These are phyloP conservation scores for Volucella inflata DNA, from an alignment of 2,888 invertebrate species.

Conservation along the genomic window DNA sequence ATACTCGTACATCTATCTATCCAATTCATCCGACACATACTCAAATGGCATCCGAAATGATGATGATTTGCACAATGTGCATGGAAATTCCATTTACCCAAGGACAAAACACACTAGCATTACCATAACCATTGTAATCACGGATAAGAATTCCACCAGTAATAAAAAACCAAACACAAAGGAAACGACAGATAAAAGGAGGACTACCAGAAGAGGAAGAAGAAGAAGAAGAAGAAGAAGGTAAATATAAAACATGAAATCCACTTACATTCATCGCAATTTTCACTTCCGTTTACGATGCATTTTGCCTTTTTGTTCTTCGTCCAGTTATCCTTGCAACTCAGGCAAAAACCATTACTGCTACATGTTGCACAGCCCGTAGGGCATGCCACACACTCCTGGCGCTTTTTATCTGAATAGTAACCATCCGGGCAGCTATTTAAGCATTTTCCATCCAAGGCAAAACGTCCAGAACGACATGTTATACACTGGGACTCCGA, in stretches of 20 bases:
- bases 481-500: slow-evolving; percentile 91
- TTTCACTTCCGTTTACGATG: slow-evolving; percentile 88
- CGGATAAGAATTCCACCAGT: slow-evolving; percentile 34
- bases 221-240: slow-evolving; percentile 39
- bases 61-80: slow-evolving; percentile 68
- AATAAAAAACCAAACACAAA: background rate
- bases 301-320: slow-evolving; percentile 91
- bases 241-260: slow-evolving; percentile 76
- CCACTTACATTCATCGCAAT: slow-evolving; percentile 87
- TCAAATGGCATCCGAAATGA: slow-evolving; percentile 36
- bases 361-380: slow-evolving; percentile 91
- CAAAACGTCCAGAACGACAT: slow-evolving; percentile 89
- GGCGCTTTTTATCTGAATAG: slow-evolving; percentile 90
- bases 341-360: slow-evolving; percentile 88
- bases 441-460: slow-evolving; percentile 89
- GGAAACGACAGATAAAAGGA: background rate
- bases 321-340: slow-evolving; percentile 90
- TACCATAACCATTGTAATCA: slow-evolving; percentile 73
- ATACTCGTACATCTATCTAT: slow-evolving; percentile 42
- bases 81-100: slow-evolving; percentile 73
- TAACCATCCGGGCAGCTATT: slow-evolving; percentile 89
- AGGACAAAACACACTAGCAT: slow-evolving; percentile 68
- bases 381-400: slow-evolving; percentile 91
- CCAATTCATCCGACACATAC: slow-evolving; percentile 39
- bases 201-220: slow-evolving; percentile 13